A percentile compares a stretch with the other conserved stretches of the same genome.
phyloP scores from a whole-genome alignment of 2,888 invertebrate species.

The Julus scandinavius region DNA sequence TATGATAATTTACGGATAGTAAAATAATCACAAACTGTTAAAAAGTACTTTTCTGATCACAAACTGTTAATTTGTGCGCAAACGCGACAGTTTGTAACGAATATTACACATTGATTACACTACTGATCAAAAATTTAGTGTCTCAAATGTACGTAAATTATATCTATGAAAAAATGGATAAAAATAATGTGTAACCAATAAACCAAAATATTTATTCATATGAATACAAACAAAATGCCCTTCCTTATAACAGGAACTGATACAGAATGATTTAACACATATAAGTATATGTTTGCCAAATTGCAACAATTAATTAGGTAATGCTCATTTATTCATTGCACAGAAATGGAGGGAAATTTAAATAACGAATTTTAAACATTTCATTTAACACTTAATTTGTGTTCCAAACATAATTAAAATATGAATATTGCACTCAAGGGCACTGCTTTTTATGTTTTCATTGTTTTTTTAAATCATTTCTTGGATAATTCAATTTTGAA shows the following conservation, averaged over 20 bases:
- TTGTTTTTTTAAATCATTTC: no score
- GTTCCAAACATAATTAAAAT: background rate
- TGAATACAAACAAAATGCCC: background rate
- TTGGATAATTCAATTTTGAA: no score
- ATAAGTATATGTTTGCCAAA: background rate
- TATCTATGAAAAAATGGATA: no score
- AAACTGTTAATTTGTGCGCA: no score
- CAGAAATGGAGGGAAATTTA: background rate
- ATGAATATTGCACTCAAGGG: background rate
- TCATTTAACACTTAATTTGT: background rate
- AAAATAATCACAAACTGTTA: no score
- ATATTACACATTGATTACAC: no score
- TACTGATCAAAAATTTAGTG: no score
- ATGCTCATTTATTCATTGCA: background rate
- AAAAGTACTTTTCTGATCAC: no score
- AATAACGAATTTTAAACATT: background rate
- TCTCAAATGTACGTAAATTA: no score
- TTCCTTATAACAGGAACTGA: background rate
- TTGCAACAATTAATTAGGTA: background rate
- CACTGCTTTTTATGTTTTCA: no score
- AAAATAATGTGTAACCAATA: constrained; percentile 2
- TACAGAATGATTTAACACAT: background rate
- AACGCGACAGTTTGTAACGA: no score
- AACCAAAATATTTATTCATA: background rate
- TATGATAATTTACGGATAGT: no score